These are phyloP conservation scores for Typhlichthys eigenmanni DNA, from an alignment of 2,797 vertebrate genomes.

Conservation along the genomic window DNA sequence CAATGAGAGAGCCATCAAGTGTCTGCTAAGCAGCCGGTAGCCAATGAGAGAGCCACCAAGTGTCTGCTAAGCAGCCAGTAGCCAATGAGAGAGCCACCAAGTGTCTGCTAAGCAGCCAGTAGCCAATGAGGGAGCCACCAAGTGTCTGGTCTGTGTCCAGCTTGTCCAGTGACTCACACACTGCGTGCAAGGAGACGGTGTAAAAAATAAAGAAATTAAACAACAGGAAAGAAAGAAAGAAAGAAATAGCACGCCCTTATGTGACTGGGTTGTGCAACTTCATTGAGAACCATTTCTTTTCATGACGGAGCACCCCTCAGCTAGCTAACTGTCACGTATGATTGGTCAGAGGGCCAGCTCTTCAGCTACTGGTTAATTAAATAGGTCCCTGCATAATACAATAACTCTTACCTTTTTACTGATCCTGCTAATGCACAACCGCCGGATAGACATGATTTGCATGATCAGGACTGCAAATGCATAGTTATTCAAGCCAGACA, in stretches of 20 bases:
- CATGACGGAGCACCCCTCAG: slow-evolving; percentile 27
- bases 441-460: slow-evolving; percentile 8
- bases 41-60: slow-evolving; percentile 51
- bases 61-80: slow-evolving; percentile 65
- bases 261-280: too few relatives aligned
- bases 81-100: slow-evolving; percentile 45
- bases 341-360: slow-evolving; percentile 24
- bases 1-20: too few relatives aligned
- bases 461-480: slow-evolving; percentile 28
- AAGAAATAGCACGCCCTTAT: background rate
- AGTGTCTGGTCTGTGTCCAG: slow-evolving; percentile 51
- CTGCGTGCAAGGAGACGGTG: slow-evolving; percentile 11
- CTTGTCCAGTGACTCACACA: slow-evolving; percentile 52
- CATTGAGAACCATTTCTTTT: slow-evolving; percentile 28
- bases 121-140: slow-evolving; percentile 54
- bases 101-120: slow-evolving; percentile 41
- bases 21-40: too few relatives aligned
- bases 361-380: slow-evolving; percentile 21
- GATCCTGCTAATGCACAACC: slow-evolving; percentile 15
- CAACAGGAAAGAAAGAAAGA: background rate
- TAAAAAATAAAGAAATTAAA: slow-evolving; percentile 10
- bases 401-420: background rate
- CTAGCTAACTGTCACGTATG: slow-evolving; percentile 20
- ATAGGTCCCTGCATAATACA: background rate
- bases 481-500: slow-evolving; percentile 26